phyloP scores from a whole-genome alignment of 2,797 vertebrate species.

The Amblyraja radiata region DNA sequence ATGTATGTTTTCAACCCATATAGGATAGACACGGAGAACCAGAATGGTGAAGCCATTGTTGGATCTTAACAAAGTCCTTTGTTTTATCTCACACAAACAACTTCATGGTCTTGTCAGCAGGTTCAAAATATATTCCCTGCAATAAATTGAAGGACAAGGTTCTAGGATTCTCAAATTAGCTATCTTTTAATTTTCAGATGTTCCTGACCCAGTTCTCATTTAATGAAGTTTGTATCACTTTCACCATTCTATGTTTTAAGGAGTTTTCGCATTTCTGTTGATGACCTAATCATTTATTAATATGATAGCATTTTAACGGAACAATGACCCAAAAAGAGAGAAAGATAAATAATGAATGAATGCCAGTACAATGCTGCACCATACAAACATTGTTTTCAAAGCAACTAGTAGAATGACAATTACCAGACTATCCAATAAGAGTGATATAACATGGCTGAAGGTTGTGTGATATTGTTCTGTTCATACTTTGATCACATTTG shows the following conservation, averaged over 20 bases:
- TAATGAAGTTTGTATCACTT: neutral
- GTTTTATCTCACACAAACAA: neutral
- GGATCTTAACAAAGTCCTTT: neutral
- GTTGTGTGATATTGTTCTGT: neutral
- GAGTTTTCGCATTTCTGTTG: neutral
- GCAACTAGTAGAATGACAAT: neutral
- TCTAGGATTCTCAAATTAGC: neutral
- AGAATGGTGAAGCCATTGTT: neutral
- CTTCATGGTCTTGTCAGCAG: neutral
- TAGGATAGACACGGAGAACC: neutral
- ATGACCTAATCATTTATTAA: neutral
- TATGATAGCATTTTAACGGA: constrained; percentile 7
- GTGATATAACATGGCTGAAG: constrained; percentile 27
- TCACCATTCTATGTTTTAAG: neutral
- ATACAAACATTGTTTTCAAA: constrained; percentile 14
- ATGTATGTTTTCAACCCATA: neutral
- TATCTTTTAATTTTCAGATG: neutral
- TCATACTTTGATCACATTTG: neutral
- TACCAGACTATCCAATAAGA: neutral
- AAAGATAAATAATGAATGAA: neutral
- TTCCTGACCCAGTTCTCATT: neutral
- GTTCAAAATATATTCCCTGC: neutral
- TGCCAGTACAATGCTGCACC: neutral
- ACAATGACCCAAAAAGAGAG: neutral
- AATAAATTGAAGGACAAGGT: neutral